These are phyloP conservation scores for Nannoperca obscura DNA, from an alignment of 2,797 vertebrate species.

Conservation along the genomic window DNA sequence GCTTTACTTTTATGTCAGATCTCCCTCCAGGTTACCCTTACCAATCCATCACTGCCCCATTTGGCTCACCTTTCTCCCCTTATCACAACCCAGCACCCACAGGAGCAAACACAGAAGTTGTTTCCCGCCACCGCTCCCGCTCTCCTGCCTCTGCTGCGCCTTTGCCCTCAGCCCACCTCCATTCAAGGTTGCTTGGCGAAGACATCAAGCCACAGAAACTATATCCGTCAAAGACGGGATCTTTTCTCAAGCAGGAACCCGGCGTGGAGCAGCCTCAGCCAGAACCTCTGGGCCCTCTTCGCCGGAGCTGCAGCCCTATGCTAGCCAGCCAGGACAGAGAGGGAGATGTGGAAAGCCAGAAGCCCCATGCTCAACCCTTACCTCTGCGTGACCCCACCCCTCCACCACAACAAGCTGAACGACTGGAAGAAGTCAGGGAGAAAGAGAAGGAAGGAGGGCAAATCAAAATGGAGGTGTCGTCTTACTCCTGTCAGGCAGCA, in stretches of 20 bases:
- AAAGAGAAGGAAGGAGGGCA: conserved; percentile 74
- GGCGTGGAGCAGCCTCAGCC: conserved; percentile 81
- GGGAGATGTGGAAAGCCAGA: conserved; percentile 14
- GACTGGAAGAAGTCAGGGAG: conserved; percentile 44
- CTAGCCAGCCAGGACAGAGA: conserved; percentile 62
- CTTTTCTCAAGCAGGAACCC: conserved; percentile 88
- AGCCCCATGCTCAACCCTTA: conserved; percentile 47
- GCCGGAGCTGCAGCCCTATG: conserved; percentile 60
- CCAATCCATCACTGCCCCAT: conserved; percentile 90
- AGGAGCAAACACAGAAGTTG: conserved; percentile 84
- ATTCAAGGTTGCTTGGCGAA: conserved; percentile 81
- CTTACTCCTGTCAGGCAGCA: conserved; percentile 76
- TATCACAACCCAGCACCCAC: conserved; percentile 89
- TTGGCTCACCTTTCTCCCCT: conserved; percentile 89
- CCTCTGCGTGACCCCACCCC: conserved; percentile 53
- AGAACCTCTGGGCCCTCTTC: conserved; percentile 75
- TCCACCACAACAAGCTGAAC: conserved; percentile 30
- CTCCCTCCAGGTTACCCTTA: conserved; percentile 92
- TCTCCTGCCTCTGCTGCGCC: conserved; percentile 86
- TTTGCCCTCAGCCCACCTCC: conserved; percentile 81
- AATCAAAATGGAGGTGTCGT: conserved; percentile 75
- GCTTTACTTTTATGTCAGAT: conserved; percentile 80
- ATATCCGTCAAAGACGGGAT: conserved; percentile 77
- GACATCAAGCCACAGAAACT: conserved; percentile 89
- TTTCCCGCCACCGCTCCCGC: conserved; percentile 80